Evolutionary conservation across 2,797 vertebrate genomes (phyloP), one percentile per base, ranked within the genome.

Genomic region (Sylvilagus floridanus): DNA sequence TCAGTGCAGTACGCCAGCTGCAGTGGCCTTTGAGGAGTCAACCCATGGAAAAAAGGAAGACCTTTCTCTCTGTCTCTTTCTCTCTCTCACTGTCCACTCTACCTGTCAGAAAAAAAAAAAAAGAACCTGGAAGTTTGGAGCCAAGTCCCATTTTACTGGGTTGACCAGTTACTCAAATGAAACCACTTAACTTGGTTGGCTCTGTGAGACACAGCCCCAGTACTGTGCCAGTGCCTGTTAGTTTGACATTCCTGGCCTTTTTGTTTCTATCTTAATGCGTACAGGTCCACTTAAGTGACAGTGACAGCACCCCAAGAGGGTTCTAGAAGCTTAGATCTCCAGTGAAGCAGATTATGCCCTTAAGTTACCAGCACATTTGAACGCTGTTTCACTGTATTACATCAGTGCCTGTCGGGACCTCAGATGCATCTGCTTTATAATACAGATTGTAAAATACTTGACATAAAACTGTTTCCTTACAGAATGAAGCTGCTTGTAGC

Each of bases 241-340:
- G 94, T 95, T 91, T 94, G 90, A 92, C 90, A 96, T 94, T 93
- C 69, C 87, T 86, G 57, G 69, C 28, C 63, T 69, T 92, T 85
- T 93, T 83, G 17, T 57, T 97, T 91, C 86, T 81, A n/a, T 93
- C 89, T 72, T 50, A 50, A 78, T 93, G 77, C 68, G 83, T 79
- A 90, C 3, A 85, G 75, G 42, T 65, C 76, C 63, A 65, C 93
- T 94, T 90, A 97, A 84, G 28, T 84, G 87, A 82, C 47, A 77
- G 83, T 94, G 52, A 95, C 96, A 95, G 72, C 91, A 96, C 84
- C n/a, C 71, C 63, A 84, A 93, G 84, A 88, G 88, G 10, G 90
- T 95, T 86, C 72, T 92, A 86, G 63, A 90, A 73, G 69, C 78
- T 92, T 90, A n/a, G 60, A 60, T 94, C 95, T 88, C 88, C 71